Evolutionary conservation across 2,113 vertebrate genomes (phyloP).

Genomic region (Tympanuchus pallidicinctus): DNA sequence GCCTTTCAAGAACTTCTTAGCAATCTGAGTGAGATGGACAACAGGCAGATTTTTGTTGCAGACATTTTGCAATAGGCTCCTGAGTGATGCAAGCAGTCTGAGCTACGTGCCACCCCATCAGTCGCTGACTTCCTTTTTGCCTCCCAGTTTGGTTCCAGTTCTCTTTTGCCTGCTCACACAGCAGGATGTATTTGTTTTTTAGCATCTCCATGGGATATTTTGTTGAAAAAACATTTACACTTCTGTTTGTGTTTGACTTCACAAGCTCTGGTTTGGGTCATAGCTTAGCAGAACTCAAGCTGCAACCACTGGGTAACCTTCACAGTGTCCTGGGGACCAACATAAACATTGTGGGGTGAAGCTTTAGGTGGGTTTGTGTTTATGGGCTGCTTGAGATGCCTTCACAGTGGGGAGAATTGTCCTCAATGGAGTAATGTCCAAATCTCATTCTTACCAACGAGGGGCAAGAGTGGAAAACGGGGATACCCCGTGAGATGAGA

Average conservation of each 20-base stretch:
- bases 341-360: rapidly evolving
- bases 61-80: not conserved
- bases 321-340: not conserved
- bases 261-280: not conserved
- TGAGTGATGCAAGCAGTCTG: not conserved
- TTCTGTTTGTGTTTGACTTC: not conserved
- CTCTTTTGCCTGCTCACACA: not conserved
- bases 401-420: too few species aligned
- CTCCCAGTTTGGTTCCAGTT: not conserved
- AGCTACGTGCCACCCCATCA: not conserved
- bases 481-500: not conserved
- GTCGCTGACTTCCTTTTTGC: not conserved
- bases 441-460: not conserved
- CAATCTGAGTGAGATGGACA: not conserved
- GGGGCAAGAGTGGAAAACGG: not conserved
- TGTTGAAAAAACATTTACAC: not conserved
- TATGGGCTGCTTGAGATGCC: not conserved
- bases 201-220: not conserved
- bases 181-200: not conserved
- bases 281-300: not conserved
- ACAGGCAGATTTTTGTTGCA: not conserved
- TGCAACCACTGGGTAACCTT: not conserved
- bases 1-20: not conserved
- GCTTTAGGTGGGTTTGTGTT: not conserved
- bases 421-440: too few species aligned